Evolutionary conservation across 2,113 vertebrate genomes (phyloP).

Genomic region (Elgaria multicarinata): DNA sequence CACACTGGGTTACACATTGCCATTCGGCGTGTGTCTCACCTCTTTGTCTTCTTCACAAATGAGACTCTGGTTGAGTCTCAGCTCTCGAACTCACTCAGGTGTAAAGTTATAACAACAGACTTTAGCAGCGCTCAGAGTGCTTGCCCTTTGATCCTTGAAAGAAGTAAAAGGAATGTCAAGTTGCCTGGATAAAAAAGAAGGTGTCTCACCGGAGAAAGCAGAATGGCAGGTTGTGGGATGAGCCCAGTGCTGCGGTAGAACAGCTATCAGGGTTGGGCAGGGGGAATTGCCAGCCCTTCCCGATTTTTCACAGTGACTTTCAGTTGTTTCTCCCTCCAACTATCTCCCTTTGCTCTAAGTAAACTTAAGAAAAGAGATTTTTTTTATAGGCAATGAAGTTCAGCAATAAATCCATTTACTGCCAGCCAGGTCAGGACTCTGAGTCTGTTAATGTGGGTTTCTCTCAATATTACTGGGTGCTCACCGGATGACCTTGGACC

Average conservation of each 20-base stretch:
- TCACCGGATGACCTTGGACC: not conserved
- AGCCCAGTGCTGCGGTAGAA: not conserved
- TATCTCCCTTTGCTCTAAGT: not conserved
- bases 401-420: not conserved
- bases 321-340: not conserved
- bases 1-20: not conserved
- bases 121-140: not conserved
- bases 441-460: not conserved
- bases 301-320: not conserved
- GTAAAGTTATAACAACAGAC: slow-evolving; percentile 12
- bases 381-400: not conserved
- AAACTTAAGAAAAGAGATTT: not conserved
- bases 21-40: not conserved
- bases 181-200: not conserved
- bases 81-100: not conserved
- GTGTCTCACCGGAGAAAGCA: not conserved
- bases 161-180: not conserved
- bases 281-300: not conserved
- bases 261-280: not conserved
- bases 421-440: not conserved
- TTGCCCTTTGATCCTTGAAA: slow-evolving; percentile 16
- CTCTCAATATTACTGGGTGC: not conserved
- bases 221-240: not conserved
- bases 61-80: not conserved
- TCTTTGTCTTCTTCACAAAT: slow-evolving; percentile 14